A percentile compares a stretch with the other conserved stretches of the same genome.
These are phyloP conservation scores for Muscicapa striata DNA, from an alignment of 2,797 vertebrate species.

Conservation along the genomic window DNA sequence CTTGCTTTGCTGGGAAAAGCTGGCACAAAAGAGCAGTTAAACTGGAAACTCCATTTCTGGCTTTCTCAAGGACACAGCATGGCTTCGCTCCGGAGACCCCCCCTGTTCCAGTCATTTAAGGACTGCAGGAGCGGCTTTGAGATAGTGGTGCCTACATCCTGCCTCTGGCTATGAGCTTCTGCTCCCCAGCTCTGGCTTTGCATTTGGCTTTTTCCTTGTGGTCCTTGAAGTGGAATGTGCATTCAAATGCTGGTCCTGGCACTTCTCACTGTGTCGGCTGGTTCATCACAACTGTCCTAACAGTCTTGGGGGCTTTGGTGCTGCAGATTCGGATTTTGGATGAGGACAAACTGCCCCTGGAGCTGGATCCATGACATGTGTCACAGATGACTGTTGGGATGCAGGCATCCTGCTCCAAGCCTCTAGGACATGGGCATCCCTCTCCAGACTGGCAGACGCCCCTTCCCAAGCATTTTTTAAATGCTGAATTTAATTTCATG, in stretches of 20 bases:
- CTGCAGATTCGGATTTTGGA: background rate
- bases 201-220: background rate
- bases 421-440: background rate
- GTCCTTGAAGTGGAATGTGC: background rate
- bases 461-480: background rate
- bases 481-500: background rate
- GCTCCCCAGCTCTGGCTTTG: background rate
- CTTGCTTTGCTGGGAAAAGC: background rate
- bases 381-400: background rate
- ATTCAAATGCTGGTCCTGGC: fast-evolving
- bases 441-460: background rate
- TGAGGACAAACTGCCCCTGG: background rate
- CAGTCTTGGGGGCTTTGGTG: background rate
- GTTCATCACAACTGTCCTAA: fast-evolving
- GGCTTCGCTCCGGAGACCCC: fast-evolving
- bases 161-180: background rate
- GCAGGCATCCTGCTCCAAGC: background rate
- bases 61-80: background rate
- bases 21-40: background rate
- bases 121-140: fast-evolving
- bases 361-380: background rate
- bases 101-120: fast-evolving
- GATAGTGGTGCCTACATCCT: background rate
- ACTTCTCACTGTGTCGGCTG: fast-evolving
- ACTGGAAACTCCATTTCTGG: background rate